Percentiles rank a stretch among this genome's conserved stretches.
These are phyloP conservation scores for Hemichromis elongatus DNA, from an alignment of 2,113 vertebrate genomes.

Conservation along the genomic window DNA sequence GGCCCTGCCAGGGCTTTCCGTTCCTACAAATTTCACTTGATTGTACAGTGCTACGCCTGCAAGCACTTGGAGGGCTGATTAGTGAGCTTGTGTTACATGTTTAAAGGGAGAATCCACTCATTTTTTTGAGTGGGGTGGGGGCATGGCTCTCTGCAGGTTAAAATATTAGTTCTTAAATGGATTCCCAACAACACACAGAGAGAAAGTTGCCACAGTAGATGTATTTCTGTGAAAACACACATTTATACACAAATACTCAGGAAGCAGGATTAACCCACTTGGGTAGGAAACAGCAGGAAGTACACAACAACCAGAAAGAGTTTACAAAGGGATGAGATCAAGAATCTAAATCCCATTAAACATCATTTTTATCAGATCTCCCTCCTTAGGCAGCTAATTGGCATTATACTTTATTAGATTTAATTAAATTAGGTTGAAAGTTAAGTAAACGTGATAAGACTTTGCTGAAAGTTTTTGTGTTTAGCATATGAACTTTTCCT, in stretches of 20 bases:
- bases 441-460: not conserved
- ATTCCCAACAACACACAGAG: not conserved
- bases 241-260: not conserved
- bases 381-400: not conserved
- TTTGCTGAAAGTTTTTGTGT: not conserved
- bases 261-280: not conserved
- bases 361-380: not conserved
- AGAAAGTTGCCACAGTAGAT: not conserved
- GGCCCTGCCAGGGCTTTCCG: constrained; percentile 53
- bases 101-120: constrained; percentile 22
- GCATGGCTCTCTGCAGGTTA: not conserved
- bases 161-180: constrained; percentile 2
- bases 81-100: constrained; percentile 42
- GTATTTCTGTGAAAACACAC: not conserved
- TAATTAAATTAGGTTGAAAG: not conserved
- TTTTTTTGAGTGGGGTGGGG: not conserved
- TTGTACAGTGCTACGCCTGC: constrained; percentile 56
- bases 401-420: not conserved
- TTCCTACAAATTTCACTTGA: constrained; percentile 55
- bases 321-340: not conserved
- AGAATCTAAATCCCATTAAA: not conserved
- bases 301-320: not conserved
- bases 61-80: constrained; percentile 56
- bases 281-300: not conserved
- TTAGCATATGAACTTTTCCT: not conserved